A percentile compares a stretch with the other conserved stretches of the same genome.
These are phyloP conservation scores for Axea sp. DNA, from an alignment of 2,888 invertebrate species.

Conservation along the genomic window DNA sequence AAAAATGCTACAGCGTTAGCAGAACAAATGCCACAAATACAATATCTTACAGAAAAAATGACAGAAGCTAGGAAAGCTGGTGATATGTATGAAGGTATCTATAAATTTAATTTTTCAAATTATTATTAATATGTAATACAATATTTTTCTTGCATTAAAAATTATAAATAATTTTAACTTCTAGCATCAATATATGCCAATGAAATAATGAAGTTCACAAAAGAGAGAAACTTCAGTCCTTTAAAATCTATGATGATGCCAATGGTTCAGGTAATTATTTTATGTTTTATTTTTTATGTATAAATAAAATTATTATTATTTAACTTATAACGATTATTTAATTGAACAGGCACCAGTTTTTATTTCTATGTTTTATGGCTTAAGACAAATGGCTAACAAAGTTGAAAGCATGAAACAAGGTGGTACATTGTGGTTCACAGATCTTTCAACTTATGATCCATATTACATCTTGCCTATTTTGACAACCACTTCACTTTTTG, in stretches of 20 bases:
- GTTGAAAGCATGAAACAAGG: conserved; percentile 94
- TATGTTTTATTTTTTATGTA: too few species aligned
- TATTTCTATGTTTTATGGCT: conserved; percentile 93
- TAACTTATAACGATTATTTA: conserved; percentile 9
- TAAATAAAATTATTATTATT: conserved; percentile 4
- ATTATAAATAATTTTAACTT: conserved; percentile 1
- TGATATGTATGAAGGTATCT: conserved; percentile 85
- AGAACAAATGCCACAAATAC: conserved; percentile 93
- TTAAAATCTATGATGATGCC: conserved; percentile 89
- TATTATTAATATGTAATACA: too few species aligned
- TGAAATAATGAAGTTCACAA: conserved; percentile 91
- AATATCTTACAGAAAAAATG: conserved; percentile 90
- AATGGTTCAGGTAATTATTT: conserved; percentile 84
- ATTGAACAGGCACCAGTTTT: conserved; percentile 89
- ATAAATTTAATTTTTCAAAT: too few species aligned
- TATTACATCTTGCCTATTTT: conserved; percentile 91
- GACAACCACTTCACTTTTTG: conserved; percentile 89
- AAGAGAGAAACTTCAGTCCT: conserved; percentile 89
- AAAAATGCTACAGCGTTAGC: too few species aligned
- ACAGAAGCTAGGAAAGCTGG: conserved; percentile 92
- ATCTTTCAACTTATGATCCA: conserved; percentile 95
- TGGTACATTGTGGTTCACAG: conserved; percentile 95
- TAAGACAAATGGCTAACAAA: conserved; percentile 92
- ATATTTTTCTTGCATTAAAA: too few species aligned
- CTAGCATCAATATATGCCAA: conserved; percentile 86